phyloP scores from a whole-genome alignment of 2,797 vertebrate species.

The Synaphobranchus kaupii region DNA sequence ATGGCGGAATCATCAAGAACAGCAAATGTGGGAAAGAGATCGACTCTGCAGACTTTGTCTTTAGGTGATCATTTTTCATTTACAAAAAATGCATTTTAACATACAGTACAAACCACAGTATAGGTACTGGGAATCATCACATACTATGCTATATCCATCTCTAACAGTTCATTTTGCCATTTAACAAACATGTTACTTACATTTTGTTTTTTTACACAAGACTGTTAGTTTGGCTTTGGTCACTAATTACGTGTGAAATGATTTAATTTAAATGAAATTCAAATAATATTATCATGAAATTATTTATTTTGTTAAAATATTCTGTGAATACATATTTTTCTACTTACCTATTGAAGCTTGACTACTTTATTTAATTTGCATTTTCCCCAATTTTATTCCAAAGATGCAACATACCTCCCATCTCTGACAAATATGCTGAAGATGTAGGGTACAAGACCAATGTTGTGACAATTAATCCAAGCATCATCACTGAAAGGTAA shows the following conservation, averaged over 20 bases:
- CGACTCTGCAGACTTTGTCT: slow-evolving; percentile 92
- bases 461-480: slow-evolving; percentile 96
- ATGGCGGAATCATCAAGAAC: slow-evolving; percentile 97
- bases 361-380: background rate
- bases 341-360: background rate
- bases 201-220: background rate
- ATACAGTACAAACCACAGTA: background rate
- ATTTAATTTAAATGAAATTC: background rate
- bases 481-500: slow-evolving; percentile 96
- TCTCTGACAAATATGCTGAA: slow-evolving; percentile 85
- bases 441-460: slow-evolving; percentile 97
- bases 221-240: background rate
- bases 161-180: background rate
- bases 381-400: slow-evolving; percentile 43
- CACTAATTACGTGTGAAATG: background rate
- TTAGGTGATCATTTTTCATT: slow-evolving; percentile 76
- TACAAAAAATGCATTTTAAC: background rate
- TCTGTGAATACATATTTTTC: background rate
- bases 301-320: background rate
- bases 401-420: slow-evolving; percentile 96
- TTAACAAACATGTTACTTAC: background rate
- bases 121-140: background rate
- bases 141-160: background rate
- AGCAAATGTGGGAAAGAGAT: slow-evolving; percentile 94
- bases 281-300: background rate